phyloP scores from a whole-genome alignment of 2,797 vertebrate genomes.

The Leptoclinus maculatus region DNA sequence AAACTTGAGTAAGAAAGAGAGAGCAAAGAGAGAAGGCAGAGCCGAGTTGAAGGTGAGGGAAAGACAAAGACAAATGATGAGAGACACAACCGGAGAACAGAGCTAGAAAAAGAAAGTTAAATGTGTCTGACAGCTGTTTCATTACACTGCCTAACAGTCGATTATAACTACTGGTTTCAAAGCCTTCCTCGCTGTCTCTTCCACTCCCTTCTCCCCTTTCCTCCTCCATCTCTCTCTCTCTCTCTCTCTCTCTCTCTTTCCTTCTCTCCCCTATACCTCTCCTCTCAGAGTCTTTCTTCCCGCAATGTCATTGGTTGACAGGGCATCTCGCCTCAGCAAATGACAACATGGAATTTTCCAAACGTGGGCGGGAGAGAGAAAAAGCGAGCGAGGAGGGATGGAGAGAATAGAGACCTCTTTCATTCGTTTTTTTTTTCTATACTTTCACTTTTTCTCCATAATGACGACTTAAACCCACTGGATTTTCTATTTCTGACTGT shows the following conservation, averaged over 20 bases:
- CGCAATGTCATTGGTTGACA: constrained; percentile 75
- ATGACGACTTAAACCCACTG: constrained; percentile 80
- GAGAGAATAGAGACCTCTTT: constrained; percentile 81
- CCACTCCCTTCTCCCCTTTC: constrained; percentile 55
- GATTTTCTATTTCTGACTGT: constrained; percentile 78
- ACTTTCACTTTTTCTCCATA: constrained; percentile 80
- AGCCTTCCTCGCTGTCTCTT: constrained; percentile 45
- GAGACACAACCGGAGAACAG: constrained; percentile 46
- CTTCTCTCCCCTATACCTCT: constrained; percentile 35
- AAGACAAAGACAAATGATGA: constrained; percentile 47
- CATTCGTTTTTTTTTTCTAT: constrained; percentile 73
- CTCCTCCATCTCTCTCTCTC: constrained; percentile 41
- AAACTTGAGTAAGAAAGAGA: constrained; percentile 13
- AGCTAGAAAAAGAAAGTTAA: constrained; percentile 64
- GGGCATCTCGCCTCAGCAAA: constrained; percentile 80
- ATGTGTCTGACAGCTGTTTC: constrained; percentile 85
- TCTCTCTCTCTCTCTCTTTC: constrained; percentile 26
- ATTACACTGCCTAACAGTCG: constrained; percentile 66
- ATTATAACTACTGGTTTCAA: constrained; percentile 63
- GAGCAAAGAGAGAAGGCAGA: constrained; percentile 24
- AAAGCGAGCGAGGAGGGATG: constrained; percentile 67
- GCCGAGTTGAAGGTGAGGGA: constrained; percentile 22
- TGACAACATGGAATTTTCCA: constrained; percentile 89
- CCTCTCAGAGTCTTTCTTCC: constrained; percentile 26
- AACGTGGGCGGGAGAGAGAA: constrained; percentile 77